These are phyloP conservation scores for Zosterops pallidus DNA, from an alignment of 2,113 vertebrate species.

Conservation along the genomic window DNA sequence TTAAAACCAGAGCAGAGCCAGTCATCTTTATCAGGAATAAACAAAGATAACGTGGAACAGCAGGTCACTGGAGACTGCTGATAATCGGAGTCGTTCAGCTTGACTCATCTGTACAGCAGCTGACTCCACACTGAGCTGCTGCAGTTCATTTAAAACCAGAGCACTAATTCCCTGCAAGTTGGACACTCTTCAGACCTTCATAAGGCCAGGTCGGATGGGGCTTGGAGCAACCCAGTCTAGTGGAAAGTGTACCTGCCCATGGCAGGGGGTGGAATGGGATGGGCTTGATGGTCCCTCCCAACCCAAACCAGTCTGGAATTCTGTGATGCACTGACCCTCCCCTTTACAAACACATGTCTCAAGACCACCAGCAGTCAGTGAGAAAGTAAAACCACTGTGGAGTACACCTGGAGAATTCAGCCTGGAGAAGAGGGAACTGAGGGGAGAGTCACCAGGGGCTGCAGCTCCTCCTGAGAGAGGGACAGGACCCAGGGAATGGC, in stretches of 20 bases:
- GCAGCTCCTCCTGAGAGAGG: neutral
- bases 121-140: neutral
- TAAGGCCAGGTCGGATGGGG: neutral
- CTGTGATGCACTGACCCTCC: neutral
- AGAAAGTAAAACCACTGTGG: neutral
- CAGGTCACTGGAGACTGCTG: neutral
- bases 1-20: neutral
- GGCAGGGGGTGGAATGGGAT: neutral
- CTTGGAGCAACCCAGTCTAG: neutral
- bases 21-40: neutral
- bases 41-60: neutral
- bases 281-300: neutral
- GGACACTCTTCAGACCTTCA: neutral
- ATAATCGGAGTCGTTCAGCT: neutral
- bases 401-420: neutral
- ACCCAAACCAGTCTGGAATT: neutral
- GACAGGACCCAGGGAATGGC: neutral
- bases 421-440: neutral
- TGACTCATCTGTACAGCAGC: neutral
- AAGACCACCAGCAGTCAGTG: neutral
- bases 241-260: neutral
- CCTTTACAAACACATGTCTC: neutral
- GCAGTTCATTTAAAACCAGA: neutral
- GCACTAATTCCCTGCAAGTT: neutral
- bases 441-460: accelerated